These are phyloP conservation scores for Psilopogon haemacephalus DNA, from an alignment of 2,113 vertebrate genomes.

Conservation along the genomic window DNA sequence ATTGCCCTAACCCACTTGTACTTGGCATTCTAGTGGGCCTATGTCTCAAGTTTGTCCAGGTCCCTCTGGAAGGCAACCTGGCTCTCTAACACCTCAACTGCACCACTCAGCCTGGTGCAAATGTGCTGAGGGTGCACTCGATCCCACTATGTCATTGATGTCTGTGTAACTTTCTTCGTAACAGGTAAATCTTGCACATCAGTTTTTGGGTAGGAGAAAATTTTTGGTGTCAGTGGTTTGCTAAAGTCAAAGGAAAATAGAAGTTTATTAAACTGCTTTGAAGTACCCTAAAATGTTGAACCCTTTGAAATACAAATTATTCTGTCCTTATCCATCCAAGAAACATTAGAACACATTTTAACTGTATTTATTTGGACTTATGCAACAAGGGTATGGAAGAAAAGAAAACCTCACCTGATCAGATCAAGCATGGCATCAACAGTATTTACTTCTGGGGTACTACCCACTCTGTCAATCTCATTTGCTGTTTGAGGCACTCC, in stretches of 20 bases:
- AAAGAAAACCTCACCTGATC: constrained; percentile 80
- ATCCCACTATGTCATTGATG: too few species aligned
- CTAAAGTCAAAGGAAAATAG: background rate
- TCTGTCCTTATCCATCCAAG: background rate
- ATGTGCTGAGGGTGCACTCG: too few species aligned
- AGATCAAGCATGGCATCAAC: constrained; percentile 94
- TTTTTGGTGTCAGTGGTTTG: background rate
- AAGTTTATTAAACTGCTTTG: background rate
- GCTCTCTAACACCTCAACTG: too few species aligned
- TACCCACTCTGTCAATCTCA: constrained; percentile 87
- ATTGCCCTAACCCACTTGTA: too few species aligned
- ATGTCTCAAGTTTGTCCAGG: too few species aligned
- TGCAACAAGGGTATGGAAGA: background rate
- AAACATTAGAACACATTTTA: background rate
- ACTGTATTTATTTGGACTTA: background rate
- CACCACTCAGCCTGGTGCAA: too few species aligned
- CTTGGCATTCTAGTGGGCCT: too few species aligned
- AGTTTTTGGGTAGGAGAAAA: background rate
- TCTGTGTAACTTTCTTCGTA: background rate
- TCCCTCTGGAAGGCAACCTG: too few species aligned
- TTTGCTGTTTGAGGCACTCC: constrained; percentile 86
- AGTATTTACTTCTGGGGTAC: constrained; percentile 88
- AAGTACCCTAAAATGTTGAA: background rate
- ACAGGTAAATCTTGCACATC: background rate
- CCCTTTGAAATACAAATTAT: background rate